These are phyloP conservation scores for Prunella himalayana DNA, from an alignment of 2,113 vertebrate species.

Conservation along the genomic window DNA sequence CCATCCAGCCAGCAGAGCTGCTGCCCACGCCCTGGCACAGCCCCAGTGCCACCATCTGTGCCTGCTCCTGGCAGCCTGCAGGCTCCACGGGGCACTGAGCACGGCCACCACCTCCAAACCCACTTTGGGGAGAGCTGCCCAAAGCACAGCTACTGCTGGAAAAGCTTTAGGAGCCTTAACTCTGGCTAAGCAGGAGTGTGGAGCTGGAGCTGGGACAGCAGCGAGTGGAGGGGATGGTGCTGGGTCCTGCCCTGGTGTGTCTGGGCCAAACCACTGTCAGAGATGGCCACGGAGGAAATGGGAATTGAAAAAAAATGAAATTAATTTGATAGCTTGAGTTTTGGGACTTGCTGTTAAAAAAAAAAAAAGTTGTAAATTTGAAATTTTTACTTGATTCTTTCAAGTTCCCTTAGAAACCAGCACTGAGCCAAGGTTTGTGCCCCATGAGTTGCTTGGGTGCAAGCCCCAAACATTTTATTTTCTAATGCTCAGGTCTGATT, in stretches of 20 bases:
- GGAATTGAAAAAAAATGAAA: accelerated
- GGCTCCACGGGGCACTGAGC: not conserved
- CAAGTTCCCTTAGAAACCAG: not conserved
- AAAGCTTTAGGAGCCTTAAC: not conserved
- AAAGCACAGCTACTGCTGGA: not conserved
- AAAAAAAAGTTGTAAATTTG: not conserved
- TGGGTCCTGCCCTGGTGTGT: not conserved
- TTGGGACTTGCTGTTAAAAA: not conserved
- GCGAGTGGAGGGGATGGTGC: not conserved
- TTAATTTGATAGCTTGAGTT: not conserved
- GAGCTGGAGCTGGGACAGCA: not conserved
- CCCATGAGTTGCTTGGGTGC: not conserved
- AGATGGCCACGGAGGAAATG: not conserved
- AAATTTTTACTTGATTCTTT: not conserved
- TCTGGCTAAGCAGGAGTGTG: not conserved
- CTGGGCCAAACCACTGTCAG: not conserved
- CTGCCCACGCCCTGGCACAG: not conserved
- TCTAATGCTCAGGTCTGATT: not conserved
- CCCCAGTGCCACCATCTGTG: not conserved
- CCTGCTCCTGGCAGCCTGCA: not conserved
- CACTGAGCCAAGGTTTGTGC: not conserved
- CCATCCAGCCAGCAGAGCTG: not conserved
- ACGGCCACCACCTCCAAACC: accelerated
- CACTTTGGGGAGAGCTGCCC: accelerated
- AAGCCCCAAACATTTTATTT: not conserved